These are phyloP conservation scores for Atopsyche davidsoni DNA, from an alignment of 1,140 invertebrate genomes.

Conservation along the genomic window DNA sequence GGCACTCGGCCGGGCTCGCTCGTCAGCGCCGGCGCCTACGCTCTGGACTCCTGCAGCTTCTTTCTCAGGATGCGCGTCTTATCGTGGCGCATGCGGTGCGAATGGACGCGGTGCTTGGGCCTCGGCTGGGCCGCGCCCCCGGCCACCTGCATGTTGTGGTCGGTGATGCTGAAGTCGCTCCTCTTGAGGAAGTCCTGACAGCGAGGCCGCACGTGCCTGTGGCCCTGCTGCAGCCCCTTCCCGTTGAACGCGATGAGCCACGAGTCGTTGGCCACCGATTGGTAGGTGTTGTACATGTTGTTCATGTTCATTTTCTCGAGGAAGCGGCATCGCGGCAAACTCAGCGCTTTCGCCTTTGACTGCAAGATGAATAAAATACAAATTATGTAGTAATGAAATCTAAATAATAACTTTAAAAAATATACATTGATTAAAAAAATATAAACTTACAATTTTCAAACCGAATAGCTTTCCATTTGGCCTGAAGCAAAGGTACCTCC, in stretches of 20 bases:
- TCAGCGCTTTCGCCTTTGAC: constrained; percentile 37
- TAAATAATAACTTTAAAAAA: constrained; percentile 3
- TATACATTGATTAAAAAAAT: constrained; percentile 6
- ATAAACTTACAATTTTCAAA: constrained; percentile 42
- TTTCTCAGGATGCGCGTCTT: not conserved
- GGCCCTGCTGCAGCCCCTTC: constrained; percentile 36
- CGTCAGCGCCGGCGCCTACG: not conserved
- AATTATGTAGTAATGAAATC: not conserved
- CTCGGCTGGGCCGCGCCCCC: not conserved
- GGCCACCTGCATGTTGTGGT: constrained; percentile 47
- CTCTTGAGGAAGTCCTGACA: constrained; percentile 52
- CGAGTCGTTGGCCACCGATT: constrained; percentile 43
- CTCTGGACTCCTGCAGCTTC: not conserved
- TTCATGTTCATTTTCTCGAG: constrained; percentile 48
- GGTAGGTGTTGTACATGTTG: constrained; percentile 48
- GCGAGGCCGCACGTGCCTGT: constrained; percentile 37
- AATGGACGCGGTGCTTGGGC: not conserved
- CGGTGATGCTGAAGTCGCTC: constrained; percentile 43
- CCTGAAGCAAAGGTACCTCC: constrained; percentile 53
- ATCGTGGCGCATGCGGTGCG: constrained; percentile 5
- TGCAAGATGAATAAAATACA: constrained; percentile 31
- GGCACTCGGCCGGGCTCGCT: not conserved
- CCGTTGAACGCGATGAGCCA: constrained; percentile 50
- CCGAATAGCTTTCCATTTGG: constrained; percentile 51
- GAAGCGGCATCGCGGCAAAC: constrained; percentile 48